Conservation (phyloP, 1,140 invertebrate species). For the Antheraea mylitta region DNA sequence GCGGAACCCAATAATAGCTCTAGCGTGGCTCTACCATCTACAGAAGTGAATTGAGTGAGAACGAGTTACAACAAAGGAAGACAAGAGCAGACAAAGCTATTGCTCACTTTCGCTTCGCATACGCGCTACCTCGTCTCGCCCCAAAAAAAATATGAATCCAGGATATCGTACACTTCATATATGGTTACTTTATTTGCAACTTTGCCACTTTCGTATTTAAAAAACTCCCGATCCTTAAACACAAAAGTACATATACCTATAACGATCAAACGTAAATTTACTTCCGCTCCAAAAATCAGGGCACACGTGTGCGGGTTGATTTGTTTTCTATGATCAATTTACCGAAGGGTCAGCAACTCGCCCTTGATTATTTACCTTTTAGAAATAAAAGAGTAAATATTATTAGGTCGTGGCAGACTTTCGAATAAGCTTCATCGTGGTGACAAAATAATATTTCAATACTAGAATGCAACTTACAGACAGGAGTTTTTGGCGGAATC, state of each 20-base stretch:
- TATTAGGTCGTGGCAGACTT: background rate
- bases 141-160: too few relatives aligned
- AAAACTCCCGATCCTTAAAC: background rate
- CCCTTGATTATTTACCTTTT: slow-evolving; percentile 7
- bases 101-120: too few relatives aligned
- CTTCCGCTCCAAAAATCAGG: slow-evolving; percentile 12
- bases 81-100: too few relatives aligned
- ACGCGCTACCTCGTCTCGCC: too few relatives aligned
- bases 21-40: too few relatives aligned
- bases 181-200: too few relatives aligned
- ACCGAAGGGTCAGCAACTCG: slow-evolving; percentile 11
- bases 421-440: background rate
- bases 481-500: too few relatives aligned
- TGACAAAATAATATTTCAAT: background rate
- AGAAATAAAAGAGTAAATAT: background rate
- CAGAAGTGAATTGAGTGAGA: too few relatives aligned
- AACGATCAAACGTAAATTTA: slow-evolving; percentile 1
- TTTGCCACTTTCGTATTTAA: too few relatives aligned
- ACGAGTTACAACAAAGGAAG: too few relatives aligned
- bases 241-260: background rate
- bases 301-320: slow-evolving; percentile 13
- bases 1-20: too few relatives aligned
- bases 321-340: slow-evolving; percentile 16
- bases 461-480: background rate
- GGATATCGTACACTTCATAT: too few relatives aligned